These are phyloP conservation scores for Drosophila nigrodunni DNA, from an alignment of 1,140 invertebrate species.

Conservation along the genomic window DNA sequence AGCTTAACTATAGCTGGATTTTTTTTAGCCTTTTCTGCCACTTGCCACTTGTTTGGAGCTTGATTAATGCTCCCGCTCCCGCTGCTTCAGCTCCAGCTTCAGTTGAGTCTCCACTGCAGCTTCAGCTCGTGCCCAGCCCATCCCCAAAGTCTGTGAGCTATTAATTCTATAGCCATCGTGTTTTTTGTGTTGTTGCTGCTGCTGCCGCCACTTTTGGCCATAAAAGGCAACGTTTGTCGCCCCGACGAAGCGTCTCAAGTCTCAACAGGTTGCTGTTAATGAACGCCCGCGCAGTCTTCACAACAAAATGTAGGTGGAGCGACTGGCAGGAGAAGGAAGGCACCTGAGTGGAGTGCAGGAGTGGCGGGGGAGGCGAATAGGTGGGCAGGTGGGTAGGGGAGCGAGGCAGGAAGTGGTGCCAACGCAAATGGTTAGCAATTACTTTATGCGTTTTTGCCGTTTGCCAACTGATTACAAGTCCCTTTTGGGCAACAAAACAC, in stretches of 20 bases:
- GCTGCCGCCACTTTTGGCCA: slow-evolving; percentile 41
- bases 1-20: slow-evolving; percentile 18
- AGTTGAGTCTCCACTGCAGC: slow-evolving; percentile 2
- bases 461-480: slow-evolving; percentile 82
- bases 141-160: slow-evolving; percentile 43
- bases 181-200: slow-evolving; percentile 16
- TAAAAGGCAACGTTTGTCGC: slow-evolving; percentile 80
- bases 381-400: background rate
- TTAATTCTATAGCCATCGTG: slow-evolving; percentile 49
- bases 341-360: background rate
- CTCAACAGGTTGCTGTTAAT: slow-evolving; percentile 82
- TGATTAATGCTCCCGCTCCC: slow-evolving; percentile 73
- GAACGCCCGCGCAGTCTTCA: slow-evolving; percentile 71
- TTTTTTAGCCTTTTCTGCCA: slow-evolving; percentile 15
- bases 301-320: slow-evolving; percentile 4
- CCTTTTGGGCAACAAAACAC: slow-evolving; percentile 47
- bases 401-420: slow-evolving; percentile 54
- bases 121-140: slow-evolving; percentile 48
- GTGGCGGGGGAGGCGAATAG: background rate
- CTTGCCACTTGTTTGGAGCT: slow-evolving; percentile 48
- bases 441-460: slow-evolving; percentile 78
- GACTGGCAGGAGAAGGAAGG: slow-evolving; percentile 1
- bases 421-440: slow-evolving; percentile 82
- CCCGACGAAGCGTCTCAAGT: slow-evolving; percentile 44
- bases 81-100: slow-evolving; percentile 35